Evolutionary conservation across 2,113 vertebrate genomes (phyloP).

Genomic region (Sarotherodon lohbergeri): DNA sequence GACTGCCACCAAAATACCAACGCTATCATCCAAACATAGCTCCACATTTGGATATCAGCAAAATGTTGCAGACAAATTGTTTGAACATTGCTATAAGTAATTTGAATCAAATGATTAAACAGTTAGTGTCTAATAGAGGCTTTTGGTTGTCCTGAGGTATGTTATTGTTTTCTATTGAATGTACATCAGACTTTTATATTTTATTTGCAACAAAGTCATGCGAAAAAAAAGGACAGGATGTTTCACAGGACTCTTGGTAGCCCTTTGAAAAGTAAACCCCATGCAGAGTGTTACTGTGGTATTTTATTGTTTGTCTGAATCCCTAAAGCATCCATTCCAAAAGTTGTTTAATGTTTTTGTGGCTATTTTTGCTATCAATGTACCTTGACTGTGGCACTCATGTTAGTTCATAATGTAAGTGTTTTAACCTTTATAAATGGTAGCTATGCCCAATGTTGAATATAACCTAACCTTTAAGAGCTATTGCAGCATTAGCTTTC

Average conservation of each 20-base stretch:
- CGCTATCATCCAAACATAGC: background rate
- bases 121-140: background rate
- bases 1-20: background rate
- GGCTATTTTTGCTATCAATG: background rate
- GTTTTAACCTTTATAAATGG: constrained; percentile 52
- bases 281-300: background rate
- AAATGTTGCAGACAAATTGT: background rate
- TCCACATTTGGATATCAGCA: background rate
- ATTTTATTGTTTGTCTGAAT: background rate
- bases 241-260: background rate
- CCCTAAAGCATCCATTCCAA: background rate
- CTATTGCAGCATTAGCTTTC: constrained; percentile 33
- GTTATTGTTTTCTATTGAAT: background rate
- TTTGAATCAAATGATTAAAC: background rate
- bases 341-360: background rate
- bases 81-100: background rate
- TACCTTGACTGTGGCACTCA: background rate
- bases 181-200: background rate
- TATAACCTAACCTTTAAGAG: constrained; percentile 68
- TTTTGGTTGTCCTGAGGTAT: background rate
- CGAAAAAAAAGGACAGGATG: background rate
- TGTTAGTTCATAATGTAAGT: constrained; percentile 16
- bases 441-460: constrained; percentile 12
- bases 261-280: background rate
- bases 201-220: background rate